A percentile compares a stretch with the other conserved stretches of the same genome.
Evolutionary conservation across 2,797 vertebrate species (phyloP).

Genomic region (Leucoraja ocellata): DNA sequence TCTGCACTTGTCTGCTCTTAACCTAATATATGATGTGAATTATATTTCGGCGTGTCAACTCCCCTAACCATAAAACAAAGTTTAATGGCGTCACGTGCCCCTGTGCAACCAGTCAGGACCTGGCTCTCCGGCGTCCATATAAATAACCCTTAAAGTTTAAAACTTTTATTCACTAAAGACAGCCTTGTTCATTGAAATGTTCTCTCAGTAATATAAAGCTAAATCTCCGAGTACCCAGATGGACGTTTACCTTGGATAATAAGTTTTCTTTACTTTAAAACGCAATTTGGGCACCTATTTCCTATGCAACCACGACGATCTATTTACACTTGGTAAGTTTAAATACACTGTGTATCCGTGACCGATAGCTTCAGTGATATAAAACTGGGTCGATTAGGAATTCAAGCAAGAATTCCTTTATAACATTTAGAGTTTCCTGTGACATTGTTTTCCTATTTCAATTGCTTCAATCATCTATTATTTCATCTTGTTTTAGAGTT

Average conservation of each 20-base stretch:
- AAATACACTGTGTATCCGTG: background rate
- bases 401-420: background rate
- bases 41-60: conserved; percentile 99
- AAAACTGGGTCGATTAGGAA: background rate
- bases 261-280: background rate
- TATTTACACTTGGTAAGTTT: conserved; percentile 28
- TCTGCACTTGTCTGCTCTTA: conserved; percentile 90
- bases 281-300: background rate
- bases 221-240: background rate
- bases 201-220: conserved; percentile 49
- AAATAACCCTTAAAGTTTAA: conserved; percentile 96
- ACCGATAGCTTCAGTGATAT: background rate
- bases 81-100: conserved; percentile 99
- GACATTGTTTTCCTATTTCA: background rate
- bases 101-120: conserved; percentile 92
- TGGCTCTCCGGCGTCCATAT: conserved; percentile 75
- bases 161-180: conserved; percentile 76
- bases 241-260: background rate
- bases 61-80: conserved; percentile 99
- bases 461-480: background rate
- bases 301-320: background rate
- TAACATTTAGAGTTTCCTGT: background rate
- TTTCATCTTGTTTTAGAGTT: background rate
- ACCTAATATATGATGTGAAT: conserved; percentile 99
- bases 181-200: conserved; percentile 56